A percentile compares a stretch with the other conserved stretches of the same genome.
Evolutionary conservation across 2,797 vertebrate species (phyloP).

Genomic region (Helicolenus hilgendorfi): DNA sequence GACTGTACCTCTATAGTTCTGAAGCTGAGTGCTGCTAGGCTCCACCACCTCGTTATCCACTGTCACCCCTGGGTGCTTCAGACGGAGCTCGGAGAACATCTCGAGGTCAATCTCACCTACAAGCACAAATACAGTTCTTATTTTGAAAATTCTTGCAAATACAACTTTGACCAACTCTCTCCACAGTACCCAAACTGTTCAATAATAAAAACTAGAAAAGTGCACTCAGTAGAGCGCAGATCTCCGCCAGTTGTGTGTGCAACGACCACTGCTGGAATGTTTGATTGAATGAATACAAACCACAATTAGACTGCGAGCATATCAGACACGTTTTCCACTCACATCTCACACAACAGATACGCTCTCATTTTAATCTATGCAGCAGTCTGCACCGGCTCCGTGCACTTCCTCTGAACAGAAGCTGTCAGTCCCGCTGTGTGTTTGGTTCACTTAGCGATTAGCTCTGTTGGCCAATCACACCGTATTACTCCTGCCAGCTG

Average conservation of each 20-base stretch:
- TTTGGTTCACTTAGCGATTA: neutral
- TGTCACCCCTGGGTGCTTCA: slow-evolving; percentile 88
- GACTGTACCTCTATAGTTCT: slow-evolving; percentile 93
- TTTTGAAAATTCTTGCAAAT: slow-evolving; percentile 17
- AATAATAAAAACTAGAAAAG: neutral
- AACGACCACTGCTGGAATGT: neutral
- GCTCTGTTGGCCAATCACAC: neutral
- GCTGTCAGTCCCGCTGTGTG: neutral
- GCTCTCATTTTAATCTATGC: neutral
- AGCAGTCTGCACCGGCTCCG: neutral
- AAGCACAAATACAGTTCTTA: slow-evolving; percentile 17
- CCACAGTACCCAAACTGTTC: neutral
- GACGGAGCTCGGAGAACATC: slow-evolving; percentile 91
- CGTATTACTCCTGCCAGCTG: neutral
- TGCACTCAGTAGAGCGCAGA: neutral
- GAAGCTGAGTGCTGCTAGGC: slow-evolving; percentile 93
- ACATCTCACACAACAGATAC: neutral
- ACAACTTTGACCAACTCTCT: neutral
- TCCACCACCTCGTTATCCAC: slow-evolving; percentile 95
- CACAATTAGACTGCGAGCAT: neutral
- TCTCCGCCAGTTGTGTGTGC: neutral
- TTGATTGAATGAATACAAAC: neutral
- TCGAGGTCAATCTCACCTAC: slow-evolving; percentile 96
- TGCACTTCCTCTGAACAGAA: neutral
- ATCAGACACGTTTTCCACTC: neutral